Evolutionary conservation across 2,797 vertebrate species (phyloP), one percentile per base, ranked within the genome.

Genomic region (Steatocranus sp.): DNA sequence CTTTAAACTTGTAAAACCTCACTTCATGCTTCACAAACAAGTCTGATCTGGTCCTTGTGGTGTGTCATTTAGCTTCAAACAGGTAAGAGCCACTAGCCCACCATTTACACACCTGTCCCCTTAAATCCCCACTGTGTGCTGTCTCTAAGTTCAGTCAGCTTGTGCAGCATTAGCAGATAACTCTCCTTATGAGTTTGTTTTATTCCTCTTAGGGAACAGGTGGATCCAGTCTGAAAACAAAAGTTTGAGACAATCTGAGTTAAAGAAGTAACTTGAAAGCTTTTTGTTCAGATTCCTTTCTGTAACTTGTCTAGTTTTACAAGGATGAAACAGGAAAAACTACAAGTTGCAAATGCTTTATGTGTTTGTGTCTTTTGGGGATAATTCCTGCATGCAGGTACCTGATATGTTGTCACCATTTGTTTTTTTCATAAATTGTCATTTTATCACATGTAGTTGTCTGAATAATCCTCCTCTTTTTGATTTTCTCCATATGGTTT

Each of bases 71-170:
- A 91, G 82, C 93, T 86, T 92, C 89, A 87, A 89, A 82, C 89
- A 97, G 97, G 97, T 98, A 98, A 97, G 97, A 93, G 51, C 41
- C 84, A 68, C 78, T 34, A 79, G 76, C 73, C 20, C 27, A 17
- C 8, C 46, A 34, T 77, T 79, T 48, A 70, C 66, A 70, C 83
- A 51, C 75, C 66, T 74, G 18, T 20, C 41, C 84, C 54, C 75
- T 30, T 11, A 87, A 77, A 18, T 46, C 63, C 77, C 77, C 66
- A 6, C 83, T 82, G 87, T 92, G 83, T 92, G 87, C 88, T 85
- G 84, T 66, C 17, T 85, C 49, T 84, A 34, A 46, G 34, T 73
- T 82, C 58, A 8, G 30, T 74, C 73, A 27, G 48, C 79, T 25
- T 80, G 4, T 53, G 36, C 56, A n/a, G 50, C 78, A 89, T 90